These are phyloP conservation scores for Eumeta japonica DNA, from an alignment of 1,140 invertebrate genomes.

Conservation along the genomic window DNA sequence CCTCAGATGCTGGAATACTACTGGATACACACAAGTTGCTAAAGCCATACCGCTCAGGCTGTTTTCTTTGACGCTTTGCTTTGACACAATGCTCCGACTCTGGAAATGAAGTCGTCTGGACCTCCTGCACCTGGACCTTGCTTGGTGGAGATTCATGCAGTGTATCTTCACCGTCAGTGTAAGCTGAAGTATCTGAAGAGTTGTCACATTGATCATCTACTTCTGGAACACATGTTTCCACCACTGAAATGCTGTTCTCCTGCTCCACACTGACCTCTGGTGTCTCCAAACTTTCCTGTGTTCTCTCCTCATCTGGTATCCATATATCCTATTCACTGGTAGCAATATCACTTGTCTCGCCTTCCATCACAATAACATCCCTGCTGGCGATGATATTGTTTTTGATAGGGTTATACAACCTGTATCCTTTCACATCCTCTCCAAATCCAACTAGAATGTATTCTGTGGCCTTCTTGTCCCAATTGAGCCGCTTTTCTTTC, in stretches of 20 bases:
- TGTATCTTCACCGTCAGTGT: too few relatives aligned
- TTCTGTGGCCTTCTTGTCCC: constrained; percentile 12
- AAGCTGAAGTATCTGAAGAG: too few relatives aligned
- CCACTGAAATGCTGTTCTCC: constrained; percentile 11
- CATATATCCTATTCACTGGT: constrained; percentile 9
- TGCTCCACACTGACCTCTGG: too few relatives aligned
- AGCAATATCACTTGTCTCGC: constrained; percentile 8
- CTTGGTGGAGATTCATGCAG: constrained; percentile 5
- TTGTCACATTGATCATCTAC: constrained; percentile 4
- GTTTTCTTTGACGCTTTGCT: constrained; percentile 1
- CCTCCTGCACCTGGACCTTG: constrained; percentile 2
- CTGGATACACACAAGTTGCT: constrained; percentile 3
- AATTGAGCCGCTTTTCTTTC: too few relatives aligned
- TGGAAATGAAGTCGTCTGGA: constrained; percentile 1
- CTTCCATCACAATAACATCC: too few relatives aligned
- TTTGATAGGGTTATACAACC: too few relatives aligned
- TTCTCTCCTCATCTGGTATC: constrained; percentile 2
- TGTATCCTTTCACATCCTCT: constrained; percentile 14
- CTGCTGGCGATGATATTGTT: too few relatives aligned
- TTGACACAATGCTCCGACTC: not conserved
- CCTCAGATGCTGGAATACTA: constrained; percentile 5
- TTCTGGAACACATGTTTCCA: constrained; percentile 12
- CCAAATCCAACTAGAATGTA: constrained; percentile 11
- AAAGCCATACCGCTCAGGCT: constrained; percentile 1
- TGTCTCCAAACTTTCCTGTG: not conserved